phyloP scores from a whole-genome alignment of 2,888 invertebrate genomes.

The Alitta virens region DNA sequence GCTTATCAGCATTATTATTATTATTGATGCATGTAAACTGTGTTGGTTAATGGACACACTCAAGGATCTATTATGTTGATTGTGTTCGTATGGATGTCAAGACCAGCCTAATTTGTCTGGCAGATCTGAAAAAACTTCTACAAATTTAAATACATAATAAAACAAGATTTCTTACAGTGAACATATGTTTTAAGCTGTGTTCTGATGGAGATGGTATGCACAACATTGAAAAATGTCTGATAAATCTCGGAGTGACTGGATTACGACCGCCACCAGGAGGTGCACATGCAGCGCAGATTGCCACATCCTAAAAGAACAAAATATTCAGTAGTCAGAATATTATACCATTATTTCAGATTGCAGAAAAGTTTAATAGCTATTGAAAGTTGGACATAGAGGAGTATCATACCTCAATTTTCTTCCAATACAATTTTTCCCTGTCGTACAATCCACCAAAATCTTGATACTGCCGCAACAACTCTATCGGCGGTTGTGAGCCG shows the following conservation, averaged over 20 bases:
- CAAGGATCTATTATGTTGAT: no score
- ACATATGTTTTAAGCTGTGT: slow-evolving; percentile 57
- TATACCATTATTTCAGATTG: background rate
- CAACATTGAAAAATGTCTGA: slow-evolving; percentile 57
- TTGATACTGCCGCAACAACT: slow-evolving; percentile 68
- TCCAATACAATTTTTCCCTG: slow-evolving; percentile 85
- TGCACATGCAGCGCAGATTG: slow-evolving; percentile 59
- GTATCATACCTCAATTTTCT: slow-evolving; percentile 66
- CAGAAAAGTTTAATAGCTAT: no score
- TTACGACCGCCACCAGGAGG: slow-evolving; percentile 58
- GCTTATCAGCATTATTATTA: no score
- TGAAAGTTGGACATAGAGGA: background rate
- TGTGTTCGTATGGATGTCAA: no score
- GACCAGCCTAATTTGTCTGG: no score
- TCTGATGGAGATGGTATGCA: slow-evolving; percentile 56
- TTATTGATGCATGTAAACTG: no score
- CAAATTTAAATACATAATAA: slow-evolving; percentile 60
- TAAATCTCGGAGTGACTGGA: slow-evolving; percentile 52
- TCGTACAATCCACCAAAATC: slow-evolving; percentile 84
- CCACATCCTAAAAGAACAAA: slow-evolving; percentile 65
- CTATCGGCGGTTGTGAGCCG: slow-evolving; percentile 58
- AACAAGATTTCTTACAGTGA: slow-evolving; percentile 42
- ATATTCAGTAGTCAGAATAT: background rate
- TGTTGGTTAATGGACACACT: no score
- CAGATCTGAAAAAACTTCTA: slow-evolving; percentile 78